Evolutionary conservation across 2,113 vertebrate species (phyloP).

Genomic region (Macroglossus sobrinus): DNA sequence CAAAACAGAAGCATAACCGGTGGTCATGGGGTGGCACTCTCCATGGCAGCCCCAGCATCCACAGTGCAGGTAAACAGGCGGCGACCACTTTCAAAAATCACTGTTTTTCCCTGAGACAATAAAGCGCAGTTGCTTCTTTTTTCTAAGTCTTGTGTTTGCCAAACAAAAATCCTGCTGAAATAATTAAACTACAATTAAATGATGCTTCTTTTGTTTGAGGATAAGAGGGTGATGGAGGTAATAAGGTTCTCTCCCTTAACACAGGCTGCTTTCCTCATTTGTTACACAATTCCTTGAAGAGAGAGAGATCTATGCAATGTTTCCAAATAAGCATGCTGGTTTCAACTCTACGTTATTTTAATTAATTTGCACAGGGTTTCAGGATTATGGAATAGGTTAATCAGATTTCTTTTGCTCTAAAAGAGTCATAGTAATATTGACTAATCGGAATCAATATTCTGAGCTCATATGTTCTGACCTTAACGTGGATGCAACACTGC

Average conservation of each 20-base stretch:
- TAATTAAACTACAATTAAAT: not conserved
- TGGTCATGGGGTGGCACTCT: slow-evolving; percentile 88
- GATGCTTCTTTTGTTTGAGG: slow-evolving; percentile 3
- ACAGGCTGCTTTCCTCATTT: not conserved
- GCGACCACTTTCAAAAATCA: not conserved
- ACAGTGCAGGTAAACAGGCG: slow-evolving; percentile 83
- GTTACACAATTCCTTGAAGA: not conserved
- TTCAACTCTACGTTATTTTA: not conserved
- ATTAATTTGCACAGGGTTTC: not conserved
- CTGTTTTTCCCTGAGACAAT: not conserved
- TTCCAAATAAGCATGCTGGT: not conserved
- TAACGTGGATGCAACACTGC: not conserved
- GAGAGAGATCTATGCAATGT: not conserved
- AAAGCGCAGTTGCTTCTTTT: not conserved
- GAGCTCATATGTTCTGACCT: not conserved
- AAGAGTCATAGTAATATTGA: not conserved
- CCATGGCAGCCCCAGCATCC: slow-evolving; percentile 80
- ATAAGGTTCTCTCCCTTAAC: not conserved
- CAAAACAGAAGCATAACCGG: slow-evolving; percentile 84
- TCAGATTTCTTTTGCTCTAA: not conserved
- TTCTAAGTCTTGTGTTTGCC: slow-evolving; percentile 25
- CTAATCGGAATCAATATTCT: not conserved
- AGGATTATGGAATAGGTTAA: not conserved
- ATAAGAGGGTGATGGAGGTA: slow-evolving; percentile 43
- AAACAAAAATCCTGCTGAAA: slow-evolving; percentile 34